A percentile compares a stretch with the other conserved stretches of the same genome.
These are phyloP conservation scores for Drosophila funebris DNA, from an alignment of 1,140 invertebrate species.

Conservation along the genomic window DNA sequence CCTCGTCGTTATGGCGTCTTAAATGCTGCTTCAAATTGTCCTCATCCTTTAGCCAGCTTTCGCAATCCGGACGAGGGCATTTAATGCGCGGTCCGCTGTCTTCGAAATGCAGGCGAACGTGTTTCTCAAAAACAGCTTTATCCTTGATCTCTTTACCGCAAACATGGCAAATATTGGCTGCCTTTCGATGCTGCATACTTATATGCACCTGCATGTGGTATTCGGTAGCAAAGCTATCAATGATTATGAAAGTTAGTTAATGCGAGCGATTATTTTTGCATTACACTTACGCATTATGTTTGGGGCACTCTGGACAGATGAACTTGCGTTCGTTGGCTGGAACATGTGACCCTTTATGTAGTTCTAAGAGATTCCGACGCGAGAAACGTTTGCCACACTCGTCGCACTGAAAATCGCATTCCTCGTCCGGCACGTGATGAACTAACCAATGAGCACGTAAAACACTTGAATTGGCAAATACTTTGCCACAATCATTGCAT, in stretches of 20 bases:
- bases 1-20: constrained; percentile 72
- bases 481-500: constrained; percentile 74
- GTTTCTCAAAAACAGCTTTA: constrained; percentile 78
- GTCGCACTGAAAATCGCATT: constrained; percentile 72
- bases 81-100: constrained; percentile 76
- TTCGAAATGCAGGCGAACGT: constrained; percentile 77
- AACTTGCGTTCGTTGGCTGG: constrained; percentile 69
- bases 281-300: constrained; percentile 63
- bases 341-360: constrained; percentile 77
- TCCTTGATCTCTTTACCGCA: constrained; percentile 78
- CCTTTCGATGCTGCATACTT: constrained; percentile 71
- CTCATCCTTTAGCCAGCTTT: constrained; percentile 79
- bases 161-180: constrained; percentile 75
- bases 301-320: constrained; percentile 70
- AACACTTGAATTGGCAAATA: constrained; percentile 71
- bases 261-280: too few species aligned
- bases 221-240: constrained; percentile 71
- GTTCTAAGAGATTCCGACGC: constrained; percentile 63
- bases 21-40: constrained; percentile 76
- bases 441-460: constrained; percentile 70
- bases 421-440: constrained; percentile 71
- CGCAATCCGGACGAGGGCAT: constrained; percentile 72
- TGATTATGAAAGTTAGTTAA: background rate
- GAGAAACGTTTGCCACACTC: constrained; percentile 77
- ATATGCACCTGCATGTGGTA: constrained; percentile 75